A percentile compares a stretch with the other conserved stretches of the same genome.
Evolutionary conservation across 1,140 invertebrate genomes (phyloP).

Genomic region (Grapholita molesta): DNA sequence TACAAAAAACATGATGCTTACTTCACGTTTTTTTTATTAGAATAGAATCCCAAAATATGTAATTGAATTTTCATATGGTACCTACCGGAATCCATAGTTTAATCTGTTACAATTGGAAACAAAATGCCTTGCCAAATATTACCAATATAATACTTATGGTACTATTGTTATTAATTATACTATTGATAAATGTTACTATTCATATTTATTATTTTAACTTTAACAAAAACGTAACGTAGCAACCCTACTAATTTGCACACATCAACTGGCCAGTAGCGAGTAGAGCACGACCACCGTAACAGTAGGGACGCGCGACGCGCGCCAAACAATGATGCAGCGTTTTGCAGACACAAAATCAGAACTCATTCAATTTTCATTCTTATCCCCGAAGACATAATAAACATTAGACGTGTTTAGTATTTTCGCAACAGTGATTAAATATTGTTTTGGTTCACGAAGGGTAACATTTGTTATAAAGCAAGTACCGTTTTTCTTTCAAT

Average conservation of each 20-base stretch:
- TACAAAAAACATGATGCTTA: too few relatives aligned
- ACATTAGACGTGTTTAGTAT: slow-evolving; percentile 11
- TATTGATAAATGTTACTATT: background rate
- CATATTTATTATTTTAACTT: background rate
- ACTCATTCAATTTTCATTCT: slow-evolving; percentile 36
- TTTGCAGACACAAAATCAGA: slow-evolving; percentile 25
- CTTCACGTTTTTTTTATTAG: too few relatives aligned
- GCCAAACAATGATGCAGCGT: slow-evolving; percentile 40
- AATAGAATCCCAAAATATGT: too few relatives aligned
- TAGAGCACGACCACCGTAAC: slow-evolving; percentile 55
- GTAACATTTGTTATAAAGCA: background rate
- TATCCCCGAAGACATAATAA: slow-evolving; percentile 28
- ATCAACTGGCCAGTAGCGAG: slow-evolving; percentile 64
- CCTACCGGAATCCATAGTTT: too few relatives aligned
- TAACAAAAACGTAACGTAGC: slow-evolving; percentile 16
- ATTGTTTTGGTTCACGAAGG: background rate
- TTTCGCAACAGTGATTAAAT: slow-evolving; percentile 20
- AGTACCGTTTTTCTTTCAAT: background rate
- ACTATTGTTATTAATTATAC: too few relatives aligned
- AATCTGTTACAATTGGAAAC: too few relatives aligned
- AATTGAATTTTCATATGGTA: too few relatives aligned
- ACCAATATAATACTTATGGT: too few relatives aligned
- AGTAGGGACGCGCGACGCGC: slow-evolving; percentile 53
- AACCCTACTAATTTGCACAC: slow-evolving; percentile 66
- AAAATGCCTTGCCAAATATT: too few relatives aligned